Evolutionary conservation across 2,113 vertebrate species (phyloP).

Genomic region (Salvator merianae): DNA sequence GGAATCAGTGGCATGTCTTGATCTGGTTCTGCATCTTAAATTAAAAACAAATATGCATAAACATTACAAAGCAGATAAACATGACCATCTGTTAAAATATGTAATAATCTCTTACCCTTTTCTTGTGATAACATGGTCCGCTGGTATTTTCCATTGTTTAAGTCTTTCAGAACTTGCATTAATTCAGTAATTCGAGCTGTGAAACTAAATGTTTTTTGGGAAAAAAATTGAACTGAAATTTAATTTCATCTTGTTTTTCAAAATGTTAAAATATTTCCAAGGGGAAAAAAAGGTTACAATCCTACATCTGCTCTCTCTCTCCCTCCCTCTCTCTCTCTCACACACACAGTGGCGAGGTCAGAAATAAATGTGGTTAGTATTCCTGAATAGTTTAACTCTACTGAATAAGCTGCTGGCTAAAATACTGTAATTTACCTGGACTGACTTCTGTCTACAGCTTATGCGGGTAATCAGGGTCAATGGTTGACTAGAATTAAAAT

Average conservation of each 20-base stretch:
- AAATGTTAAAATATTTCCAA: not conserved
- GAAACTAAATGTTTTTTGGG: constrained; percentile 79
- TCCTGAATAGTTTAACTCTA: no score
- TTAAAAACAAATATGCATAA: constrained; percentile 44
- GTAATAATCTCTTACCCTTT: constrained; percentile 75
- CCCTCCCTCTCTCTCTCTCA: no score
- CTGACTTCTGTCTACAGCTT: no score
- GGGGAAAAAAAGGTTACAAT: not conserved
- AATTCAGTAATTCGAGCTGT: constrained; percentile 95
- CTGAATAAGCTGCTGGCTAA: no score
- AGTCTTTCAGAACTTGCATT: constrained; percentile 92
- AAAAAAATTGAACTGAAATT: constrained; percentile 6
- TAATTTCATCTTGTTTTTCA: not conserved
- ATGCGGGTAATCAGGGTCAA: no score
- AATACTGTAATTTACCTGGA: no score
- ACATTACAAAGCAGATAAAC: constrained; percentile 39
- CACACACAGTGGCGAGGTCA: no score
- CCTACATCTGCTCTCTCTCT: no score
- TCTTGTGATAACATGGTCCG: constrained; percentile 93
- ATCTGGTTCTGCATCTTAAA: constrained; percentile 72
- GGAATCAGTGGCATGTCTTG: constrained; percentile 80
- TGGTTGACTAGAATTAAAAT: no score
- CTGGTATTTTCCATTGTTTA: constrained; percentile 93
- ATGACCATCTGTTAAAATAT: not conserved
- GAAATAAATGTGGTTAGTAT: no score